A percentile compares a stretch with the other conserved stretches of the same genome.
Conservation (phyloP, 1,140 invertebrate species). For the Cyclina sinensis region DNA sequence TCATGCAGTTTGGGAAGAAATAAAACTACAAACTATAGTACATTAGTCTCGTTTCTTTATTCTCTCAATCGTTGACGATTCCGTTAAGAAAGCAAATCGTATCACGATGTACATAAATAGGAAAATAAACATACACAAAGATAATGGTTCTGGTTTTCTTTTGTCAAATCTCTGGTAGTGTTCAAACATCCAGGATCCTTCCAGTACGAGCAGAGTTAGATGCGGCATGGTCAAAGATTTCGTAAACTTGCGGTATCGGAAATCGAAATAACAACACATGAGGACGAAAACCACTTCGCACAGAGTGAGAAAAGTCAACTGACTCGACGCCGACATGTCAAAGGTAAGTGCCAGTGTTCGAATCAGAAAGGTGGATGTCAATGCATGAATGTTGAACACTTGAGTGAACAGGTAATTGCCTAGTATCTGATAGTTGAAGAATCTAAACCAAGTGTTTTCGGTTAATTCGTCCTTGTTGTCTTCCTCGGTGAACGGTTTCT, state of each 20-base stretch:
- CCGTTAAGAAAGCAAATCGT: background rate
- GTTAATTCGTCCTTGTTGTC: background rate
- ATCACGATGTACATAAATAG: conserved; percentile 30
- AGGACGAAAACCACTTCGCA: background rate
- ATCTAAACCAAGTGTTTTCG: conserved; percentile 17
- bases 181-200: conserved; percentile 16
- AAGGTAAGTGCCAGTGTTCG: background rate
- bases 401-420: conserved; percentile 29
- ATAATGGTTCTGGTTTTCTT: conserved; percentile 9
- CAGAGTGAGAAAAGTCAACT: background rate
- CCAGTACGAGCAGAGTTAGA: background rate
- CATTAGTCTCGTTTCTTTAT: background rate
- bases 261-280: conserved; percentile 5
- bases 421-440: conserved; percentile 16
- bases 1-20: background rate
- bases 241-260: conserved; percentile 10
- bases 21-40: background rate
- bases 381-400: conserved; percentile 4
- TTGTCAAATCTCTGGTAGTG: conserved; percentile 27
- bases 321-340: background rate
- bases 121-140: background rate
- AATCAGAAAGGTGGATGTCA: background rate
- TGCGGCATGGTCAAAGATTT: conserved; percentile 25
- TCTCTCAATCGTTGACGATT: background rate
- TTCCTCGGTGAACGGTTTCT: background rate